phyloP scores from a whole-genome alignment of 2,113 vertebrate genomes.

The Bostrychus sinensis region DNA sequence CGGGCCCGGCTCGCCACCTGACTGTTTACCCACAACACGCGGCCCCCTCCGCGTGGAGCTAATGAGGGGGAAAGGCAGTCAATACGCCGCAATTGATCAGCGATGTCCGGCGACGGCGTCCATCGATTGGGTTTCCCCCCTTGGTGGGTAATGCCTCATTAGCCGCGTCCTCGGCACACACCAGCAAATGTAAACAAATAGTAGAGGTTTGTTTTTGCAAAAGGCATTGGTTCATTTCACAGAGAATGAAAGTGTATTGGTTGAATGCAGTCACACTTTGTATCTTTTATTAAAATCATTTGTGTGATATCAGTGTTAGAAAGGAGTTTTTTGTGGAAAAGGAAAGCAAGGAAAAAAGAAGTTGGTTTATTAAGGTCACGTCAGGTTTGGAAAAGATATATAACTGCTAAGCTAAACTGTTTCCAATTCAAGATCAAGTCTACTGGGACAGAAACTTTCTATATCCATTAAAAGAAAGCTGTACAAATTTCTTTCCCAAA shows the following conservation, averaged over 20 bases:
- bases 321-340: neutral
- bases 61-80: constrained; percentile 77
- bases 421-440: too few species aligned
- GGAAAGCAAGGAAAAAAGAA: constrained; percentile 23
- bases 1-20: constrained; percentile 69
- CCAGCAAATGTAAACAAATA: constrained; percentile 63
- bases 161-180: constrained; percentile 60
- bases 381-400: too few species aligned
- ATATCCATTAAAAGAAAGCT: too few species aligned
- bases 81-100: constrained; percentile 77
- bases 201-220: constrained; percentile 50
- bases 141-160: constrained; percentile 74
- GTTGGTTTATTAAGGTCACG: constrained; percentile 28
- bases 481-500: too few species aligned
- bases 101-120: constrained; percentile 66
- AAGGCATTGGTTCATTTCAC: constrained; percentile 52
- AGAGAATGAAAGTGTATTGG: constrained; percentile 21
- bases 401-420: too few species aligned
- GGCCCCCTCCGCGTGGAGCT: constrained; percentile 53
- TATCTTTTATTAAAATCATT: constrained; percentile 64
- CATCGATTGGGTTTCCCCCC: constrained; percentile 72
- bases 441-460: too few species aligned
- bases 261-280: constrained; percentile 23
- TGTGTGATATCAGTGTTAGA: constrained; percentile 43
- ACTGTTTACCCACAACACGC: constrained; percentile 88